A percentile compares a stretch with the other conserved stretches of the same genome.
phyloP scores from a whole-genome alignment of 2,888 invertebrate genomes.

The Heliconius charithonia region DNA sequence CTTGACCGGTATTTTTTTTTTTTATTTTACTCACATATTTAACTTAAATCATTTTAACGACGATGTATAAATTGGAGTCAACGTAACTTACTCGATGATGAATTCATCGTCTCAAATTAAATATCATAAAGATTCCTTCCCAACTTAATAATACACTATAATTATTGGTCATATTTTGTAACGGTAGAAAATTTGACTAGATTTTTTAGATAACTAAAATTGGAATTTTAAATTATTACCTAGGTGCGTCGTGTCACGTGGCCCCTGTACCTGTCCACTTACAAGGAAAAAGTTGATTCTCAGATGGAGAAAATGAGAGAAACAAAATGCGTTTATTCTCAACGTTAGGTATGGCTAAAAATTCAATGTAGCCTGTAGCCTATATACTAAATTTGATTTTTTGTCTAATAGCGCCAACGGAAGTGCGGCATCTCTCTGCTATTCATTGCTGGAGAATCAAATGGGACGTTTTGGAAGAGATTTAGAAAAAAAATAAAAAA shows the following conservation, averaged over 20 bases:
- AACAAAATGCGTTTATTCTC: not conserved
- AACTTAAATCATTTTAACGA: slow-evolving; percentile 23
- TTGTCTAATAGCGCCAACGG: not conserved
- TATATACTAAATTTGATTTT: not conserved
- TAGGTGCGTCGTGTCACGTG: not conserved
- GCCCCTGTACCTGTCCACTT: not conserved
- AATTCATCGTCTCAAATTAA: slow-evolving; percentile 5
- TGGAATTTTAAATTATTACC: not conserved
- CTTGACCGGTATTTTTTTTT: not conserved
- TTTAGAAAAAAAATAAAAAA: no score
- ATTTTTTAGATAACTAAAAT: not conserved
- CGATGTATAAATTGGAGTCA: slow-evolving; percentile 17
- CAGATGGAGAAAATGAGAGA: not conserved
- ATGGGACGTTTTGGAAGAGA: not conserved
- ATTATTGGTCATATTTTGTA: slow-evolving; percentile 6
- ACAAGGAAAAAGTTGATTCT: no score
- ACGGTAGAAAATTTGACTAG: slow-evolving; percentile 13
- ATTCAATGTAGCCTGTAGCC: no score
- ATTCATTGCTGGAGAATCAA: not conserved
- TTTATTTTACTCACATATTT: slow-evolving; percentile 8
- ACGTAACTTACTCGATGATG: slow-evolving; percentile 20
- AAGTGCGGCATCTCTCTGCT: not conserved
- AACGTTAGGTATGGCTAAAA: not conserved
- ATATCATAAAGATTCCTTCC: slow-evolving; percentile 15
- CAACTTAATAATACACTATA: not conserved